Evolutionary conservation across 2,797 vertebrate genomes (phyloP), one percentile per base, ranked within the genome.

Genomic region (Cyclura pinguis): DNA sequence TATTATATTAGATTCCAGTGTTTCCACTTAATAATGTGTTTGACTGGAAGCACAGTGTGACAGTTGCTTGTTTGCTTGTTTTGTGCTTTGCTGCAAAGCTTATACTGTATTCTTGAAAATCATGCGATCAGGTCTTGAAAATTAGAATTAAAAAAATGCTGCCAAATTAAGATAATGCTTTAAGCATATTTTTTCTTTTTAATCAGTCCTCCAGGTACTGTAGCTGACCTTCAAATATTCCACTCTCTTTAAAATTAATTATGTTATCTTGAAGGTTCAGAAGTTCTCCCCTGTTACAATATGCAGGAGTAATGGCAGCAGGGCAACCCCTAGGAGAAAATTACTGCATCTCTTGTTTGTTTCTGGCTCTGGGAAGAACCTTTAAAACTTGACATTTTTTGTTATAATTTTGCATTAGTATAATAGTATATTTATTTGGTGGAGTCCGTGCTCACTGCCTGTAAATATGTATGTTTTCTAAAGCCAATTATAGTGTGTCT

Each of bases 251-350:
- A 93, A 88, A 94, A 95, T 96, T 95, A 96, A 96, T 96, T 96
- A 95, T 93, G 94, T 93, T 96, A 95, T 96, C 93, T 87, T 94
- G 93, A 89, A 95, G 94, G 95, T 77, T 91, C 93, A 96, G 94
- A 93, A 89, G 92, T 91, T 94, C 87, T 94, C 88, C n/a, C 52
- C 90, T 92, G 86, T 92, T 84, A 77, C n/a, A 87, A 95, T 94
- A 93, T 91, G 90, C 89, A 95, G 92, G 91, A 94, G 93, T 84
- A 92, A 88, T 80, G 91, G 93, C 93, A 95, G 80, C 85, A 93
- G 88, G 89, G 85, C 85, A 93, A 85, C 90, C 89, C 92, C 93
- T 93, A 94, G 94, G 92, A 94, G 91, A 67, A 92, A 95, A 95
- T 94, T 95, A 83, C 24, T 50, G 59, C 64, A 93, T 64, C 74